Conservation (phyloP, 2,888 invertebrate species). For the Liopterus haemorrhoidalis region DNA sequence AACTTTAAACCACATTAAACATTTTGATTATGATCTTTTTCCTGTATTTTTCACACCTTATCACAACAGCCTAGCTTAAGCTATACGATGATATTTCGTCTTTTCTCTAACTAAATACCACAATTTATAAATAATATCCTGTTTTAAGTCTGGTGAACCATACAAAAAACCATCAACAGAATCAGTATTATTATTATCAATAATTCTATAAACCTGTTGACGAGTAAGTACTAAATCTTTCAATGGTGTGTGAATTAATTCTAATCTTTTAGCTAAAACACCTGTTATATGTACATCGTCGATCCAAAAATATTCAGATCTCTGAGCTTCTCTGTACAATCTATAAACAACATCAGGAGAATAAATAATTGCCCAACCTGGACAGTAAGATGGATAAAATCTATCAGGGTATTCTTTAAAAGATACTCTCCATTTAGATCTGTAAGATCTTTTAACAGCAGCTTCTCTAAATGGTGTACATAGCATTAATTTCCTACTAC, state of each 20-base stretch:
- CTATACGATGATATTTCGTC: background rate
- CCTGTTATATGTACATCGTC: slow-evolving; percentile 69
- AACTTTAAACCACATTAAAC: too few species aligned
- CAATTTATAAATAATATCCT: slow-evolving; percentile 47
- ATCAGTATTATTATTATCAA: slow-evolving; percentile 32
- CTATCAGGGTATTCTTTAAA: slow-evolving; percentile 57
- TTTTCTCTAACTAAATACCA: slow-evolving; percentile 44
- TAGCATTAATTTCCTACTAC: slow-evolving; percentile 56
- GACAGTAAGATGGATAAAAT: slow-evolving; percentile 70
- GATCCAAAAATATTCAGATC: slow-evolving; percentile 63
- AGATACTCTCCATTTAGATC: slow-evolving; percentile 74
- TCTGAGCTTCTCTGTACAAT: slow-evolving; percentile 52
- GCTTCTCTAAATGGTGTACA: slow-evolving; percentile 54
- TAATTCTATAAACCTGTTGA: slow-evolving; percentile 35
- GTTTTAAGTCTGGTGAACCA: slow-evolving; percentile 51
- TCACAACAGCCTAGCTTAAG: slow-evolving; percentile 7
- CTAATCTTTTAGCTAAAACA: slow-evolving; percentile 51
- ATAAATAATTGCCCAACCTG: slow-evolving; percentile 59
- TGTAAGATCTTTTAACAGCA: slow-evolving; percentile 54
- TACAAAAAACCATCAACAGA: slow-evolving; percentile 47
- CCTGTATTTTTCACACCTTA: too few species aligned
- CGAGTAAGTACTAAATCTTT: slow-evolving; percentile 45
- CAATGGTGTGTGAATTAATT: slow-evolving; percentile 52
- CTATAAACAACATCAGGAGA: slow-evolving; percentile 52
- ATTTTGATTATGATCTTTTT: slow-evolving; percentile 17